Base-by-base conservation (phyloP, 2,113 vertebrate genomes). In the Pogonocichla stellata region DNA sequence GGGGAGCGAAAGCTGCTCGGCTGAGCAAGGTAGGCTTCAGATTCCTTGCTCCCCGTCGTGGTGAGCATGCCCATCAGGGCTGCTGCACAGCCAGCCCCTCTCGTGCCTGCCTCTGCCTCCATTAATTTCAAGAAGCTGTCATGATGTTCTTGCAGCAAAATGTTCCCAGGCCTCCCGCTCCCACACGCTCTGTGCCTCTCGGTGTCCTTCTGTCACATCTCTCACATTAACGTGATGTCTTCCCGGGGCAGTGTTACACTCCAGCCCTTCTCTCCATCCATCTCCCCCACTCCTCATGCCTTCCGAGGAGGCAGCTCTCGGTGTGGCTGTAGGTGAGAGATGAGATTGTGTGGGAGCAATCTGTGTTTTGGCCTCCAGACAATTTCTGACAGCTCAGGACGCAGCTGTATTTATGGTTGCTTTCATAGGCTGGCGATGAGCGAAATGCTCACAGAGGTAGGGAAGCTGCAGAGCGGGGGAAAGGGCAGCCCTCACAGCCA, bases 81-180 rank as follows among this genome's bases (percentile, higher is more conserved):
- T 80, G 34, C 67, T 89, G 67, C 11, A 14, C 8, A 1, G 12
- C 34, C 80, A 74, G 86, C 51, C 57, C 60, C 48, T 74, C 83
- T 82, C 0, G 1, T 91, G 81, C 75, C 53, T 0, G 16, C 75
- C 43, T 86, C 86, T 92, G 67, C 70, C 60, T 70, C 73, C 42
- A 56, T 96, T 93, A 74, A 89, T 93, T 95, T 95, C 79, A 56
- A 86, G 90, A 90, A 88, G 58, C 82, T 86, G 81, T 96, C 95
- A 93, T 42, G 38, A 82, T 88, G 80, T 93, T 95, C 93, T 90
- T 65, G 47, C 83, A 80, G 95, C 88, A 90, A 65, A 87, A 90
- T 60, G 82, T 93, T 95, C 86, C 62, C 7, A 22, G 88, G 56
- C 64, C 56, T 86, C 57, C 51, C 6, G 51, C 45, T 93, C 47